Conservation (phyloP, 2,888 invertebrate genomes). For the Microplitis manilae region DNA sequence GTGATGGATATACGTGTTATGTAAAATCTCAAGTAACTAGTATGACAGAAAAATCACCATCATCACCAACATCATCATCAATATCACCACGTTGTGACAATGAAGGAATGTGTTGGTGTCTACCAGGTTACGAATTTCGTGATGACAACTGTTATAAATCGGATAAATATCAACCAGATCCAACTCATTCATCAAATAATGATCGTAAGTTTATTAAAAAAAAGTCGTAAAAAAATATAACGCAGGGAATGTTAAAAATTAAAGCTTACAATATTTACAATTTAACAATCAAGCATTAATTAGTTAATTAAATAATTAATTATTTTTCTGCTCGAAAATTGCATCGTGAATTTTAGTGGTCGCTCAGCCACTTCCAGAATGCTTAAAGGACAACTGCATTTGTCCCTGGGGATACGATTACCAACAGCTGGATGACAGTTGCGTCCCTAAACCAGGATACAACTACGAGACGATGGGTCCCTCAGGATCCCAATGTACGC, state of each 20-base stretch:
- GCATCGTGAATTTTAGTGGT: constrained; percentile 65
- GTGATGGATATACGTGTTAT: constrained; percentile 73
- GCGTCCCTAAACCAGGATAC: constrained; percentile 65
- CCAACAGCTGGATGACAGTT: constrained; percentile 63
- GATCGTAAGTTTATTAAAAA: constrained; percentile 42
- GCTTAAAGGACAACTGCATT: constrained; percentile 71
- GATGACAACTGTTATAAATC: constrained; percentile 59
- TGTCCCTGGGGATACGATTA: constrained; percentile 72
- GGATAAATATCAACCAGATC: constrained; percentile 44
- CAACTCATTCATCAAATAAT: constrained; percentile 31
- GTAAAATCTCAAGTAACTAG: constrained; percentile 58
- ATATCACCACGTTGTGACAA: constrained; percentile 64
- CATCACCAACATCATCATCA: constrained; percentile 51
- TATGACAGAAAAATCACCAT: constrained; percentile 55
- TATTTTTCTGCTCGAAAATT: constrained; percentile 23
- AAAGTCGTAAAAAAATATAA: background rate
- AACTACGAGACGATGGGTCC: constrained; percentile 71
- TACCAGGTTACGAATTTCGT: constrained; percentile 72
- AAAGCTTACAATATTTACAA: background rate
- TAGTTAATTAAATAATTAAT: background rate
- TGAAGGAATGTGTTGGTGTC: constrained; percentile 76
- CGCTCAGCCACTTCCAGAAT: constrained; percentile 69
- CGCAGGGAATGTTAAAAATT: constrained; percentile 6
- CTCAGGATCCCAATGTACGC: constrained; percentile 69
- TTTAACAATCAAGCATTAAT: background rate